Base-by-base conservation (phyloP, 2,888 invertebrate species). In the Cheilosia vulpina region DNA sequence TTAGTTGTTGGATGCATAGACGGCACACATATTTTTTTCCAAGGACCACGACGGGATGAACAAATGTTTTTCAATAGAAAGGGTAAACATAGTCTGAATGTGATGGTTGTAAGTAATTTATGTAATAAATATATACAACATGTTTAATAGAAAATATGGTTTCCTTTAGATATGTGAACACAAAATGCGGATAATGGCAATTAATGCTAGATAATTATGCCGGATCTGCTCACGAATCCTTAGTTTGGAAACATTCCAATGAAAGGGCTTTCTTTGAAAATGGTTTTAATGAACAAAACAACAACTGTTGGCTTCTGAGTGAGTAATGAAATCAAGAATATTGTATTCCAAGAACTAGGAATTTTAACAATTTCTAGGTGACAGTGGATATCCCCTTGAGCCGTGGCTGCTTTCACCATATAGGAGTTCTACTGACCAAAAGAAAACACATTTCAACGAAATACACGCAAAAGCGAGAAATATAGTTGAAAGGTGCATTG, bases 41-140 rank as follows among this genome's bases (percentile, higher is more conserved):
- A 41, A 52, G 43, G 53, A 17, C 53, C 62, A n/a, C 15, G 13
- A 4, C n/a, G 53, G 21, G 24, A 73, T 53, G 52, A 73, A 27
- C 15, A 73, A 11, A 53, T 63, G 9, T 63, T 34, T 31, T 55
- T 43, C 19, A 73, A 73, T 31, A n/a, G 73, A 24, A 63, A 73
- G n/a, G 55, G 63, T 17, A 43, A 43, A 6, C 62, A 63, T 21
- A 45, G 63, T 31, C 31, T 27, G 17, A 17, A 47, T 17, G 47
- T n/a, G 47, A n/a, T 47, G 47, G 3, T 73, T 53, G 62, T 73
- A 60, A 60, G 72, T 60, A 58, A 19, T 24, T 17, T 15, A 47
- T 1, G 0, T 31, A 31, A 31, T 17, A 17, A 31, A 31, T 17
- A 17, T 47, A 47, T 41, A 41, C 41, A 1, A 45, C 17, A 27